These are phyloP conservation scores for Cladorhizidae sp. DNA, from an alignment of 37 sponge, comb jelly and placozoan genomes.

Conservation along the genomic window DNA sequence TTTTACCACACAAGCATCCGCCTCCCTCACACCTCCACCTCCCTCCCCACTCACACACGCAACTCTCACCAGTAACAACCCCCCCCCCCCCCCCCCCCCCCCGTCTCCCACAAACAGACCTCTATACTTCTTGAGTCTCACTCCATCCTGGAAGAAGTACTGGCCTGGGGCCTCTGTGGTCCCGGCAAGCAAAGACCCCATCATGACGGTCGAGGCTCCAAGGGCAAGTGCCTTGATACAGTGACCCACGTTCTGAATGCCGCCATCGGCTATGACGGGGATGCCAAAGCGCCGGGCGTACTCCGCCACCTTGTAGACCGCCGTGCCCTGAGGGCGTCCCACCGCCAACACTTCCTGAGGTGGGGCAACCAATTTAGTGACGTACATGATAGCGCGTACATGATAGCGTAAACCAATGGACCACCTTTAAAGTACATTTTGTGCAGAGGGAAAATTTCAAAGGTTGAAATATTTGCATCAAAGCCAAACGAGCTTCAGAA, in stretches of 20 bases:
- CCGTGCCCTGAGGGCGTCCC: conserved; percentile 95
- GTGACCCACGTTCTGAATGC: conserved; percentile 89
- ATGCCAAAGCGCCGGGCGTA: conserved; percentile 88
- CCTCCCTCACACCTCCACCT: no score
- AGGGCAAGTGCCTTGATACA: conserved; percentile 87
- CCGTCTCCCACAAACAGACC: conserved; percentile 6
- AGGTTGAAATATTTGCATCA: no score
- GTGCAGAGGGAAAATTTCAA: no score
- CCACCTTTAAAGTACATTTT: no score
- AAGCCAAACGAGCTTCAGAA: no score
- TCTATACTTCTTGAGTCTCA: conserved; percentile 74
- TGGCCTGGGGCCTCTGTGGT: conserved; percentile 94
- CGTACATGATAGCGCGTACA: no score
- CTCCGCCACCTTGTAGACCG: conserved; percentile 94
- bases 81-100: no score
- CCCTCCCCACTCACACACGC: no score
- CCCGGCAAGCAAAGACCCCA: conserved; percentile 96
- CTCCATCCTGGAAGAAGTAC: conserved; percentile 88
- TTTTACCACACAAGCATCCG: no score
- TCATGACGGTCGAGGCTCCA: conserved; percentile 88
- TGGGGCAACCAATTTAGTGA: no score
- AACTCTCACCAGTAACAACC: no score
- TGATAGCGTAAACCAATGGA: no score
- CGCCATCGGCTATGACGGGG: conserved; percentile 96
- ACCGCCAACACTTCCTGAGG: conserved; percentile 89